Evolutionary conservation across 2,797 vertebrate genomes (phyloP).

Genomic region (Serranus cabrilla): DNA sequence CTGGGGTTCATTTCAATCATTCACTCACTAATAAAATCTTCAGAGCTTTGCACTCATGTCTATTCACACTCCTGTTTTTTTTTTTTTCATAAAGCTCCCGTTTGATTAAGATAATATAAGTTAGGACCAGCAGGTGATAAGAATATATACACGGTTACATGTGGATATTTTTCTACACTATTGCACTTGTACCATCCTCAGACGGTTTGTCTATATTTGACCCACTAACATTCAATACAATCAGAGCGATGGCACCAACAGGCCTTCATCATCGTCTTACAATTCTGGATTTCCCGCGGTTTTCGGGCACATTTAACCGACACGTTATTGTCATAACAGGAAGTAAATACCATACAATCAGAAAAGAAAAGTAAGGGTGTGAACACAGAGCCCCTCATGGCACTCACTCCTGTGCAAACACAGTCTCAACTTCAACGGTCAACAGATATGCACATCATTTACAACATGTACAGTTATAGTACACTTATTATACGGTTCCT

Average conservation of each 20-base stretch:
- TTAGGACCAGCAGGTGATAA: slow-evolving; percentile 37
- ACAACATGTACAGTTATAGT: slow-evolving; percentile 63
- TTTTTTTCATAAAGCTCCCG: slow-evolving; percentile 45
- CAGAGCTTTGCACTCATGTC: slow-evolving; percentile 29
- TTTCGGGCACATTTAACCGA: slow-evolving; percentile 21
- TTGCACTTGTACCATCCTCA: slow-evolving; percentile 59
- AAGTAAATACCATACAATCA: slow-evolving; percentile 42
- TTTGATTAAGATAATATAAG: slow-evolving; percentile 37
- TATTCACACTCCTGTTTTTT: slow-evolving; percentile 28
- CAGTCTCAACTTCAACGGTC: slow-evolving; percentile 26
- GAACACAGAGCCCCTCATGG: slow-evolving; percentile 43
- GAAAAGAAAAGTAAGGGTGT: slow-evolving; percentile 28
- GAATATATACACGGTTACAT: slow-evolving; percentile 52
- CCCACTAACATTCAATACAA: slow-evolving; percentile 56
- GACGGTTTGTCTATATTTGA: slow-evolving; percentile 28
- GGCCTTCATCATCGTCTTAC: slow-evolving; percentile 54
- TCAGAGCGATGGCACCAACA: slow-evolving; percentile 39
- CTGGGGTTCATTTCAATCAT: slow-evolving; percentile 32
- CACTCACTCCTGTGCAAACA: slow-evolving; percentile 56
- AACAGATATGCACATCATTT: slow-evolving; percentile 67
- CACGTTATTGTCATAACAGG: slow-evolving; percentile 31
- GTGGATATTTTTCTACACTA: slow-evolving; percentile 59
- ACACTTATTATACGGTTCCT: slow-evolving; percentile 45
- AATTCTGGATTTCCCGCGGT: slow-evolving; percentile 69
- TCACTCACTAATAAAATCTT: slow-evolving; percentile 26